Base-by-base conservation (phyloP, 2,113 vertebrate genomes). In the Chrysemys picta region DNA sequence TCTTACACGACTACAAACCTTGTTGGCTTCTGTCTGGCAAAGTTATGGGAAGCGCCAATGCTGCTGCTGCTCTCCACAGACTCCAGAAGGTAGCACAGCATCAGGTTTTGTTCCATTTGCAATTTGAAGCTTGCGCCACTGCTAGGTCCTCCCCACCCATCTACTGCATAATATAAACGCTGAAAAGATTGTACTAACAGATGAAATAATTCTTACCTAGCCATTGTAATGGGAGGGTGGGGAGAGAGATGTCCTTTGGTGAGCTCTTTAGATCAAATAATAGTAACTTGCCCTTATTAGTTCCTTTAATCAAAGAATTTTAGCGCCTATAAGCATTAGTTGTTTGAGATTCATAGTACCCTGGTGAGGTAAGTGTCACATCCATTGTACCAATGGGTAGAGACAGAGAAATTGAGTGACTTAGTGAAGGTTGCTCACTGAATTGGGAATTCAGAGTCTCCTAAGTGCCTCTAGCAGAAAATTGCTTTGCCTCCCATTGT, bases 141-240 rank as follows among this genome's bases (percentile, higher is more conserved):
- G 13, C 31, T 62, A 29, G 57, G 57, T 65, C 31, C 53, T 47
- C 31, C 76, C 78, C 62, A 10, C 59, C 35, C 0, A 16, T 56
- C 52, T 56, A 21, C 42, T 24, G 72, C 53, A 35, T 16, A 0
- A 9, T 54, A 69, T 19, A n/a, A 38, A 69, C 14, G 17, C 65
- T 69, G 65, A 10, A 21, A 69, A 9, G 65, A 38, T n/a, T 69
- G 35, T 14, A 53, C 2, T 31, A n/a, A 42, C 76, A 49, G 47
- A 47, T 5, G 21, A 80, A 75, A 54, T 47, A 80, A 82, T 16
- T 10, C 53, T 72, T 82, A 0, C 0, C n/a, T 75, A 3, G 14
- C 31, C n/a, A 21, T 69, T n/a, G 21, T 69, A 69, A 69, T 42
- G 42, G 3, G 50, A 78, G 80, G 11, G 6, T 17, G 14, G 5